Conservation (phyloP, 2,113 vertebrate genomes). For the Pogona vitticeps region DNA sequence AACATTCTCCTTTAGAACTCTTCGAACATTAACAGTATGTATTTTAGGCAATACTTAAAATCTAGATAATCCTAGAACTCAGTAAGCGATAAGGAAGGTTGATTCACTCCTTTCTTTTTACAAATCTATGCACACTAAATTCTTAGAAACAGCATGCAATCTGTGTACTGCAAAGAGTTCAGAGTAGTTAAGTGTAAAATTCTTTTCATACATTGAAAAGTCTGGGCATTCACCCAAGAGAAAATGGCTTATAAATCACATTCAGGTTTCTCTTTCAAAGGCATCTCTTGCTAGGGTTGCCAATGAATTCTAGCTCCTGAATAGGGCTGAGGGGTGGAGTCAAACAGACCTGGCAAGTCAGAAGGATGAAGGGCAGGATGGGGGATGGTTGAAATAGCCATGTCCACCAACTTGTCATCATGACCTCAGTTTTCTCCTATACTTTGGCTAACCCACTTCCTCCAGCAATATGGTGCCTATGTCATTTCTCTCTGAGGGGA, state of each 20-base stretch:
- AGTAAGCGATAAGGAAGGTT: background rate
- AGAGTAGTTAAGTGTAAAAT: background rate
- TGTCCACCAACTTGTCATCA: background rate
- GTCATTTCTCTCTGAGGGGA: background rate
- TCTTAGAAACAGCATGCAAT: background rate
- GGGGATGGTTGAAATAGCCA: background rate
- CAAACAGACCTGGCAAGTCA: background rate
- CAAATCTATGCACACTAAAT: background rate
- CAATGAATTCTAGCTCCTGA: background rate
- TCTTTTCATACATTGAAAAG: conserved; percentile 4
- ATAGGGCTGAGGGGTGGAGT: background rate
- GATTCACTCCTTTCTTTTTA: background rate
- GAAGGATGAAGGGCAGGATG: background rate
- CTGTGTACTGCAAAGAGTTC: background rate
- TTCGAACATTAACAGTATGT: background rate
- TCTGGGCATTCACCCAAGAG: conserved; percentile 13
- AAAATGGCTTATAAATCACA: background rate
- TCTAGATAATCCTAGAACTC: background rate
- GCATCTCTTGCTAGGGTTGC: background rate
- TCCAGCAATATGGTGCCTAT: background rate
- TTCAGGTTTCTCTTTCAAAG: background rate
- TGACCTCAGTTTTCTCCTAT: background rate
- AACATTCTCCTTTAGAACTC: background rate
- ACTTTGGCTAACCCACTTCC: background rate
- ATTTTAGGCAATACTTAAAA: background rate